Evolutionary conservation across 2,888 invertebrate genomes (phyloP), one percentile per base, ranked within the genome.

Genomic region (Hartigia nigra): DNA sequence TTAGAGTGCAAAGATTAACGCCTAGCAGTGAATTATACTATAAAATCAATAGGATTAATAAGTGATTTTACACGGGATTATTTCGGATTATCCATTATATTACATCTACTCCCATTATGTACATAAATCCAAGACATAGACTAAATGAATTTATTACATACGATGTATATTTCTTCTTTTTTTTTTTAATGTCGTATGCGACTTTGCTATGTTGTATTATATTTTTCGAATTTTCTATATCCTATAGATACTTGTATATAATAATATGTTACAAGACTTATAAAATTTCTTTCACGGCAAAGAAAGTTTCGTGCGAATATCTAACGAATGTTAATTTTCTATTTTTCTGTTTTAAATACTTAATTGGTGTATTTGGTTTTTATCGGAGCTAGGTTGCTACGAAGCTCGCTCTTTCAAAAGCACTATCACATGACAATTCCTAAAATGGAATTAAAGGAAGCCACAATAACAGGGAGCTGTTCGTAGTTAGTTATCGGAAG

Each of bases 31-130:
- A 55, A 55, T 55, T 55, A 55, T 55, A 55, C 23, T 23, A 23
- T 9, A 55, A 9, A 55, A 55, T 55, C 9, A 55, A 55, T 55
- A 55, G 69, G 37, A 34, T 74, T 55, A 37, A 79, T 36, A 69
- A 79, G 77, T 69, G 74, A 76, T 76, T 70, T 72, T 72, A 76
- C 76, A 69, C 74, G 76, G 39, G 39, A 78, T 74, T 78, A 75
- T 81, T 81, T 82, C 80, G 75, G 32, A 75, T 80, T 78, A 74
- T 78, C 79, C 81, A 80, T 74, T 84, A 84, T 83, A 36, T 82
- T 83, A 85, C 82, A 82, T 79, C 79, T 81, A 83, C 79, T 77
- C 80, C 74, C 79, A 77, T 81, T 84, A 85, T 85, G 75, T 85
- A 85, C 84, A 85, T 83, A 81, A 79, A 55, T 55, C 23, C 55